phyloP scores from a whole-genome alignment of 2,888 invertebrate genomes.

The Meta bourneti region DNA sequence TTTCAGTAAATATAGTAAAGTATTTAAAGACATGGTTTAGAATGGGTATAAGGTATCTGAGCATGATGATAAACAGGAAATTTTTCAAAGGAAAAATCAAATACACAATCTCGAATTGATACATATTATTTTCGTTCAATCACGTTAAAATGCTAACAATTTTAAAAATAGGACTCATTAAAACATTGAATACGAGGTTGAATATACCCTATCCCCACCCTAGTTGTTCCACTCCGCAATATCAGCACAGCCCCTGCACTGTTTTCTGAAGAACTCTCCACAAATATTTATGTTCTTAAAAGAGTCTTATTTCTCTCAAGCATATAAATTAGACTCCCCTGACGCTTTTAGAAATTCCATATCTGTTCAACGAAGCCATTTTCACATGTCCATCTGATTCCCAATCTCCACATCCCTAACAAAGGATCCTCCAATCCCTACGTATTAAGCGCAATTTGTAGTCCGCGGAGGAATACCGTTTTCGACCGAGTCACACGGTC shows the following conservation, averaged over 20 bases:
- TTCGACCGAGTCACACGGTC: background rate
- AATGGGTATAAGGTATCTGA: no score
- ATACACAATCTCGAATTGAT: no score
- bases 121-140: no score
- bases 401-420: conserved; percentile 33
- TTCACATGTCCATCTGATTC: conserved; percentile 51
- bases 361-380: conserved; percentile 31
- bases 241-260: background rate
- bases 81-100: no score
- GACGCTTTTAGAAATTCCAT: conserved; percentile 35
- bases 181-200: no score
- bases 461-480: background rate
- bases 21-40: no score
- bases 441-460: conserved; percentile 62
- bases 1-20: no score
- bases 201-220: no score
- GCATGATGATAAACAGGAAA: no score
- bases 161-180: no score
- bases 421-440: conserved; percentile 39
- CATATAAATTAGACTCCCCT: conserved; percentile 45
- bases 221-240: background rate
- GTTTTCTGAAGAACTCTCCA: background rate
- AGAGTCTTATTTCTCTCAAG: conserved; percentile 31
- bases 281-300: conserved; percentile 38
- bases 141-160: no score